Base-by-base conservation (phyloP, 1,140 invertebrate species). In the Yoshiicerus persimilis region DNA sequence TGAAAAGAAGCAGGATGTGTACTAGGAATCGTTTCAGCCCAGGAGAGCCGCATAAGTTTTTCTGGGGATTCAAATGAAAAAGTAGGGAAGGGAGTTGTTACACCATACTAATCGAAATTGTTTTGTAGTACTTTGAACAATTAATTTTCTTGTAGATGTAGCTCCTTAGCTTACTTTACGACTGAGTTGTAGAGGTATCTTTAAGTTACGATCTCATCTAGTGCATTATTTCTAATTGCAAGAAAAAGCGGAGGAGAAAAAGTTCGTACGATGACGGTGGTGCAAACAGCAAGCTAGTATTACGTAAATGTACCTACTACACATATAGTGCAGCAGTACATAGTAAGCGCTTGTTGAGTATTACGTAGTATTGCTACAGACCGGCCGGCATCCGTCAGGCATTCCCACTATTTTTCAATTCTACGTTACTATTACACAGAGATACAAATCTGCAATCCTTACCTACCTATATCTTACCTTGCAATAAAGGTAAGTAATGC, bases 21-120 rank as follows among this genome's bases (percentile, higher is more conserved):
- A 30, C 66, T 13, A 70, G 66, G 25, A 70, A 70, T 70, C 30
- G 66, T 70, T 70, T 70, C 34, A 36, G n/a, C 75, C 30, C 30
- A 36, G 32, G 34, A 80, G 32, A 36, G 32, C 20, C n/a, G 25
- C 25, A 16, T 20, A 36, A 36, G 20, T 80, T 80, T 80, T 80
- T 80, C 75, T 38, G 16, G 20, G 75, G 20, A 80, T 32, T 23
- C 47, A 80, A 36, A 80, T 34, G 34, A 80, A 80, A 80, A 80
- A 80, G 75, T 80, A 80, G 75, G 75, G 64, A 30, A 70, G 64
- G 75, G 75, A 80, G 75, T 80, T 80, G 75, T 80, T 80, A 23
- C 32, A 80, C 34, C 75, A 80, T 80, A 56, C 20, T 56, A 56
- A 56, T 36, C 32, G 20, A 80, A 38, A 80, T 34, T 80, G 75